Base-by-base conservation (phyloP, 2,797 vertebrate species). In the Gallinago solitaria region DNA sequence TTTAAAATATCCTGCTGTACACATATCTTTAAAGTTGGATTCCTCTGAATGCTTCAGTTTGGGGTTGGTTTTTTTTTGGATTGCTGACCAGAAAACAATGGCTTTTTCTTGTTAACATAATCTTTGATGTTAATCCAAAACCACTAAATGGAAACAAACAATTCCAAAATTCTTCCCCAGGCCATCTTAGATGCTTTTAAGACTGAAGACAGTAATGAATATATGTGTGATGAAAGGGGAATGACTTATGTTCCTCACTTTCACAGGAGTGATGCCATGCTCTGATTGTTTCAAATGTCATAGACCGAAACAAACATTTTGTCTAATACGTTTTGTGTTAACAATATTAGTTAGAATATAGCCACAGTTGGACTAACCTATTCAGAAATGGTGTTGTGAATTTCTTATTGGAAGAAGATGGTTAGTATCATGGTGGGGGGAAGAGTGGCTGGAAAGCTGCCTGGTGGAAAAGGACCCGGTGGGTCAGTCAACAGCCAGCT, bases 251-350 rank as follows among this genome's bases (percentile, higher is more conserved):
- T 32, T 51, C 16, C 9, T 50, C 5, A 16, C 5, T 74, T 7
- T 65, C 19, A 41, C 9, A 68, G 5, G 7, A n/a, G 10, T 57
- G 14, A 37, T 30, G 6, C 0, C 0, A 17, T 32, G 4, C 33
- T 71, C 2, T 3, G 13, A 25, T 11, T 60, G 9, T 16, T 90
- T n/a, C 23, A 64, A 77, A 71, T 51, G 15, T 30, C 2, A 35
- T 8, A 11, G 1, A 25, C 28, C 65, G 2, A 48, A 57, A 69
- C 0, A 16, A 53, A 53, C 6, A 20, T 63, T 83, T 71, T 84
- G 19, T 3, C 9, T 39, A 50, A 32, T 17, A 6, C 1, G 0
- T 43, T 28, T 50, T 57, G 10, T 43, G 5, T 48, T 74, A 51
- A 51, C 50, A 27, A 30, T 30, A 27, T 53, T 53, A 24, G 7